Base-by-base conservation (phyloP, 2,888 invertebrate genomes). In the Eupithecia subfuscata region DNA sequence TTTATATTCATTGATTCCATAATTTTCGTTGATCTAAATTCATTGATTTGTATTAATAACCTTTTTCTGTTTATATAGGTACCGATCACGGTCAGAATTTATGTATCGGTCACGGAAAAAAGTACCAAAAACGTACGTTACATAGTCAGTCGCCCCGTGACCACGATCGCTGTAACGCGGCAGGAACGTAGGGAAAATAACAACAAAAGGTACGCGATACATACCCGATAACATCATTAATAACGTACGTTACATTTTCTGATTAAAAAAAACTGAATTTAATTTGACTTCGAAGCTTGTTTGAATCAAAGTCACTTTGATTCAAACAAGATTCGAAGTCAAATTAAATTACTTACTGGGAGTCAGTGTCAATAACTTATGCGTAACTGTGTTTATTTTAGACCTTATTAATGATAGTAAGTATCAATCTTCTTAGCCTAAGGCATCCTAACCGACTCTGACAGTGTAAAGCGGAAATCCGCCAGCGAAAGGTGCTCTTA, bases 391-490 rank as follows among this genome's bases (percentile, higher is more conserved):
- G 69, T 78, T 80, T 79, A 81, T 77, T 80, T 76, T 78, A 70
- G 76, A 76, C 76, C 75, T 82, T 84, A 83, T 82, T 79, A 78
- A 78, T 79, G 78, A 79, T 76, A 72, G 22, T 63, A 73, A 76
- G 76, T 83, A 85, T 87, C 87, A 88, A 88, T 90, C 89, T 86
- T 85, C 78, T 73, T 76, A 77, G 80, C 86, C 87, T 88, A 83
- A 78, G 73, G 77, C 77, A 48, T 67, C 60, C 74, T 84, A 82
- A 80, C 80, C 82, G 84, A 81, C 82, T 78, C 82, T 79, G 82
- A 79, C 82, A 84, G 83, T 86, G 84, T 86, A 84, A 86, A 84
- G 85, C 92, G 91, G 92, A 92, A 86, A 88, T 92, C 92, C 92
- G 92, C 80, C 64, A 79, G 89, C 86, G 91, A 91, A 91, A 91